Evolutionary conservation across 2,113 vertebrate genomes (phyloP).

Genomic region (Hippocampus barbouri): DNA sequence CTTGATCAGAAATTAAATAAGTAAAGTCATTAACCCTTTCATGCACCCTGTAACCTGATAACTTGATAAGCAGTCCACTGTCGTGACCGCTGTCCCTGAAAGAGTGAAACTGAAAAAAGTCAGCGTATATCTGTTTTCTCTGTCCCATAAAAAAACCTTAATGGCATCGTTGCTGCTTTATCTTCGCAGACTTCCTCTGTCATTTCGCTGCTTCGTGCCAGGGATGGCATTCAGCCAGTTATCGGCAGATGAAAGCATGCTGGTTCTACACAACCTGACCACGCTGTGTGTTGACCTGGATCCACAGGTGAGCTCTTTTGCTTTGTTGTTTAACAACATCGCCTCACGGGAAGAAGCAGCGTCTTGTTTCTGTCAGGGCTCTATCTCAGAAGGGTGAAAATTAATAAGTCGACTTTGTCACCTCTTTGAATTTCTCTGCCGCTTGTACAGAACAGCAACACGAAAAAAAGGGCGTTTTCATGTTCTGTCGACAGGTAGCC

Average conservation of each 20-base stretch:
- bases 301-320: slow-evolving; percentile 44
- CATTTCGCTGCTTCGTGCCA: slow-evolving; percentile 53
- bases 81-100: too few relatives aligned
- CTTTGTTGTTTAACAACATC: background rate
- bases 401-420: too few relatives aligned
- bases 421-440: too few relatives aligned
- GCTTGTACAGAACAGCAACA: too few relatives aligned
- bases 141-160: background rate
- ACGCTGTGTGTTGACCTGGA: slow-evolving; percentile 45
- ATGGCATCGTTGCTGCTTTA: background rate
- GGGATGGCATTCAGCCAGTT: slow-evolving; percentile 52
- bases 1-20: too few relatives aligned
- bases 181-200: slow-evolving; percentile 57
- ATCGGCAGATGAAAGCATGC: slow-evolving; percentile 8
- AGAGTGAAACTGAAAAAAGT: too few relatives aligned
- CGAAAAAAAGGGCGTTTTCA: background rate
- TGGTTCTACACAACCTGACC: slow-evolving; percentile 37
- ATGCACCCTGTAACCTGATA: too few relatives aligned
- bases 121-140: too few relatives aligned
- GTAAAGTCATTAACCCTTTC: too few relatives aligned
- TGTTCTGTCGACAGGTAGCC: slow-evolving; percentile 41
- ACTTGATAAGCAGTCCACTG: too few relatives aligned
- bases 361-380: too few relatives aligned
- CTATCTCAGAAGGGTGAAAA: too few relatives aligned
- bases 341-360: background rate